phyloP scores from a whole-genome alignment of 2,113 vertebrate species.

The Chloropsis hardwickii region DNA sequence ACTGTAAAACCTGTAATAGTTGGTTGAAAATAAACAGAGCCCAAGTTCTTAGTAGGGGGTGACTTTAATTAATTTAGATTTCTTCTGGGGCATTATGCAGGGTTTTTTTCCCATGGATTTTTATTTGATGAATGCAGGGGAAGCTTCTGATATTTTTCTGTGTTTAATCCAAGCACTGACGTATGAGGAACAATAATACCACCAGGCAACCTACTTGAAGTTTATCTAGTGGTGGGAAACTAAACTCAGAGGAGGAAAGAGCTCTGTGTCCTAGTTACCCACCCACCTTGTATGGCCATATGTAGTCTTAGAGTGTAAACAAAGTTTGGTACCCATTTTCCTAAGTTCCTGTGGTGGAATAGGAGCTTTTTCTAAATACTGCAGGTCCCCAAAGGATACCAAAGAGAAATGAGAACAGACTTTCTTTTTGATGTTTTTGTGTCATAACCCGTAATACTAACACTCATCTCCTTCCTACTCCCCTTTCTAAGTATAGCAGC shows the following conservation, averaged over 20 bases:
- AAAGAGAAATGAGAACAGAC: constrained; percentile 17
- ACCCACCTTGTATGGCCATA: neutral
- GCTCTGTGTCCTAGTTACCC: constrained; percentile 1
- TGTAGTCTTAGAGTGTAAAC: neutral
- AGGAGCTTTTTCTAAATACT: constrained; percentile 11
- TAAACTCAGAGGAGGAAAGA: neutral
- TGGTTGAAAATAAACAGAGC: constrained; percentile 40
- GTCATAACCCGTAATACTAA: constrained; percentile 11
- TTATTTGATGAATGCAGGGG: constrained; percentile 25
- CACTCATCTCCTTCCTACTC: neutral
- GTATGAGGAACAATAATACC: neutral
- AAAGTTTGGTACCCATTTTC: constrained; percentile 9
- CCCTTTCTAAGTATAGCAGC: neutral
- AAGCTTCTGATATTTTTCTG: constrained; percentile 35
- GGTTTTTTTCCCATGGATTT: constrained; percentile 38
- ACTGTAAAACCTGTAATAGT: constrained; percentile 18
- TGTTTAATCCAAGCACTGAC: neutral
- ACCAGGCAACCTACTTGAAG: neutral
- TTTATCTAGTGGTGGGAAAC: constrained; percentile 43
- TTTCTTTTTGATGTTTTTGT: constrained; percentile 15
- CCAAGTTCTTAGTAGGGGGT: constrained; percentile 2
- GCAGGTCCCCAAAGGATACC: neutral
- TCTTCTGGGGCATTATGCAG: neutral
- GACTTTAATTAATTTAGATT: constrained; percentile 8
- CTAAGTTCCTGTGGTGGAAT: neutral